Evolutionary conservation across 2,797 vertebrate genomes (phyloP), one percentile per base, ranked within the genome.

Genomic region (Dicrostonyx torquatus): DNA sequence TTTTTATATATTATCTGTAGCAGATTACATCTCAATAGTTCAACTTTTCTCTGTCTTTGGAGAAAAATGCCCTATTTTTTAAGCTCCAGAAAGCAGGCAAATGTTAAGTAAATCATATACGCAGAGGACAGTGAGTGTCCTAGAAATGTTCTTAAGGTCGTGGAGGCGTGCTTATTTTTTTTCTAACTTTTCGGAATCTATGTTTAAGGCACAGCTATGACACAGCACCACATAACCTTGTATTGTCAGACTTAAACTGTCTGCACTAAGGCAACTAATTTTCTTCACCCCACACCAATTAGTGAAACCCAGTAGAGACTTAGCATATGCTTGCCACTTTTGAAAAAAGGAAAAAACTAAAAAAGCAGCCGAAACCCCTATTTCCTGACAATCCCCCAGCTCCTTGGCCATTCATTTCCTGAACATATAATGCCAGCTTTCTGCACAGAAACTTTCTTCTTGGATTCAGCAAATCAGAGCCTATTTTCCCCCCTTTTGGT

Each of bases 201-300:
- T 20, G 6, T 83, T 78, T 53, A 37, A 73, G 72, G 34, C 73
- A 88, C 4, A 43, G 55, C 70, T 80, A 53, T 96, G 85, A 80
- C 7, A 40, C 45, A 84, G 62, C 26, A 66, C 87, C n/a, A 26
- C 75, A 45, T 89, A 93, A 95, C 90, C 91, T 73, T 55, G 14
- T 86, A 83, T 50, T 82, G 76, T 91, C 87, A 94, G 83, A 48
- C 75, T 95, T 90, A 95, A 95, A 95, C 85, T 90, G 18, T 68
- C 85, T 95, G 70, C 78, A 72, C 89, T 80, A 95, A 34, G 94
- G 62, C 75, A 45, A 62, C 89, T 93, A 90, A 97, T 97, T 96
- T 95, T 91, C 91, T 95, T 87, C 62, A 70, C 84, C 87, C 73
- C 53, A 94, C n/a, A 87, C 75, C 95, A 94, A 48, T 95, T 97